Evolutionary conservation across 2,888 invertebrate genomes (phyloP), one percentile per base, ranked within the genome.

Genomic region (Falcaria lacertinaria): DNA sequence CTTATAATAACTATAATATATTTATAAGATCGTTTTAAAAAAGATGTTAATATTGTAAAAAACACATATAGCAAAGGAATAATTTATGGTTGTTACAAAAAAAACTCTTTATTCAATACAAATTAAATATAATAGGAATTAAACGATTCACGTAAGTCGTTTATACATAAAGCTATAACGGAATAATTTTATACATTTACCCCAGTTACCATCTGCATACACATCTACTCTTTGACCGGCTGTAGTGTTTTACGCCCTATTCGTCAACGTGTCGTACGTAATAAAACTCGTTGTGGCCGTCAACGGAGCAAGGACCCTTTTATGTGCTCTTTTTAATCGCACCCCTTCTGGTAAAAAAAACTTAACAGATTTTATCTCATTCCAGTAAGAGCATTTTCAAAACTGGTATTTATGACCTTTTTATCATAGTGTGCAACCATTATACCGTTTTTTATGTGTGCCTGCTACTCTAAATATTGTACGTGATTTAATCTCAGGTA

Each of bases 201-300:
- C n/a, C n/a, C n/a, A 19, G 19, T 19, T 7, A 1, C 11, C 11
- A 11, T 28, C 28, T 28, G 11, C 28, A 11, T 7, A 3, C 11
- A 3, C 8, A 11, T 33, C 14, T 64, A 65, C 39, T 76, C 74
- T 76, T 60, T 75, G 74, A 43, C 48, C 42, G 51, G 48, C 60
- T 43, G 56, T 64, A 58, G 60, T 62, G 59, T 70, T 77, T 68
- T 66, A 72, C 68, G 60, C 67, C 62, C 71, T 72, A 78, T 81
- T 75, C 79, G 78, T 84, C 81, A 83, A 74, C 76, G 69, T 77
- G 75, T 76, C 74, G 69, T 78, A 69, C 60, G 70, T 72, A 78
- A 82, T 83, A 85, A 80, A 86, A 82, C 77, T 76, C 70, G 69
- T 72, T 73, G 66, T 60, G 69, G 68, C 65, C 76, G 72, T 80